Evolutionary conservation across 2,797 vertebrate species (phyloP).

Genomic region (Prunella strophiata): DNA sequence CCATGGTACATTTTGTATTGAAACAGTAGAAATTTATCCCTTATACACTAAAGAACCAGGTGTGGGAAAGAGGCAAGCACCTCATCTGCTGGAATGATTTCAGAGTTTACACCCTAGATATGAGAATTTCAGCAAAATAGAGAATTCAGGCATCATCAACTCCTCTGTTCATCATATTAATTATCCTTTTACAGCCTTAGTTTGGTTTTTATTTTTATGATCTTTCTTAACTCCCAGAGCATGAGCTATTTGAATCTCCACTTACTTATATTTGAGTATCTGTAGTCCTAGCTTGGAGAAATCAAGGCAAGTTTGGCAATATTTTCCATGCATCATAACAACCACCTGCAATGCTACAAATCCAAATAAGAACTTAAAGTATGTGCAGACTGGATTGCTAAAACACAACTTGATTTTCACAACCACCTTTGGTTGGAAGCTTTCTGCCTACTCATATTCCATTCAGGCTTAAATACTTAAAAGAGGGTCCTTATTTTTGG

Average conservation of each 20-base stretch:
- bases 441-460: neutral
- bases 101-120: neutral
- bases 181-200: neutral
- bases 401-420: neutral
- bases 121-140: neutral
- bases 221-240: neutral
- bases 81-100: neutral
- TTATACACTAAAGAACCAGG: neutral
- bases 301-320: neutral
- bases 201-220: neutral
- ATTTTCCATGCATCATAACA: neutral
- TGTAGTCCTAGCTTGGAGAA: neutral
- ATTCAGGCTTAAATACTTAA: neutral
- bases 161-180: neutral
- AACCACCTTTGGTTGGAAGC: rapidly evolving
- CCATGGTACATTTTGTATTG: neutral
- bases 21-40: neutral
- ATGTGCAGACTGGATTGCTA: neutral
- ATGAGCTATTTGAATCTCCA: neutral
- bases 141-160: neutral
- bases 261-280: neutral
- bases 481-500: rapidly evolving
- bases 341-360: neutral
- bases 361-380: neutral
- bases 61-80: neutral